Evolutionary conservation across 2,888 invertebrate species (phyloP), one percentile per base, ranked within the genome.

Genomic region (Apeira syringaria): DNA sequence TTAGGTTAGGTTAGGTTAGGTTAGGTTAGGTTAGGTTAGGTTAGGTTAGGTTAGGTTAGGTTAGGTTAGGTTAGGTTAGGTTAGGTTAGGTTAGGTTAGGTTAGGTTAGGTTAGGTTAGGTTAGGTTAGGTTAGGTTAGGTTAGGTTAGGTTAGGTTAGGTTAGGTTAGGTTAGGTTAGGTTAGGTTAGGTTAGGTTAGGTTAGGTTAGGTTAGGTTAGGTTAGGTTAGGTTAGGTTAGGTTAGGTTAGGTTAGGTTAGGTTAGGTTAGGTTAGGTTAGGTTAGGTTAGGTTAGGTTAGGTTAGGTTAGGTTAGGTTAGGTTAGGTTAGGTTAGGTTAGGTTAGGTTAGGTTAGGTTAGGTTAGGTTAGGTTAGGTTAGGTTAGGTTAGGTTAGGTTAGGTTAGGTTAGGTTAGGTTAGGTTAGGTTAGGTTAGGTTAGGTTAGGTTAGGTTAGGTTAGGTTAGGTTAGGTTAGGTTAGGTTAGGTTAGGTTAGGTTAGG

Each of bases 401-500:
- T 30, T 30, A 31, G 31, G 31, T 31, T 31, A 31, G 31, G 20
- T 20, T 31, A 28, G 31, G 31, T 31, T 18, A 20, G 31, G 11
- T 20, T 28, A 28, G 28, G 28, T 28, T 28, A 28, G 28, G 26
- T 28, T 28, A 28, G 28, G 28, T 28, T 28, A 28, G 28, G 33
- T 33, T 33, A 33, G 33, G 33, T 33, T 33, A 33, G 33, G 33
- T 33, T 33, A 28, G 28, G 28, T 28, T 28, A 28, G 28, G 28
- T 28, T 28, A 28, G 28, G 28, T 28, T 28, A 28, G 28, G 28
- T 28, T 28, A 15, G 28, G 28, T 33, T 33, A 33, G 33, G 33
- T 33, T 33, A 33, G 33, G 33, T 33, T 33, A 33, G 33, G 33
- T 33, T 33, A 33, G 33, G 33, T 33, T 33, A 33, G 33, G 33